phyloP scores from a whole-genome alignment of 2,888 invertebrate species.

The Ophion ventricosus region DNA sequence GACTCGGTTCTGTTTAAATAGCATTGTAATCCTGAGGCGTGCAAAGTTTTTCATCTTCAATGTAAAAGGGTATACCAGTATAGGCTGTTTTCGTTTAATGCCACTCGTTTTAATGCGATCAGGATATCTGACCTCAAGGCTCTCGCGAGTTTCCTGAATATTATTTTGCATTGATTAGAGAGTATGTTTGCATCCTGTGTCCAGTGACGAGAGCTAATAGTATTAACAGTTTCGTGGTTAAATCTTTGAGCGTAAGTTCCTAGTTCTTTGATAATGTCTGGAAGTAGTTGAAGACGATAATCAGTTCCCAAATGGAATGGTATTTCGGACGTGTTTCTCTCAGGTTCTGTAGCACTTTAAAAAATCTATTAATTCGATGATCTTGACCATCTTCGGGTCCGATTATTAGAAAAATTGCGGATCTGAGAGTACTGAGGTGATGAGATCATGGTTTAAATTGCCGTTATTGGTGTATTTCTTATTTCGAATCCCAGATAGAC shows the following conservation, averaged over 20 bases:
- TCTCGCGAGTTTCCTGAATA: background rate
- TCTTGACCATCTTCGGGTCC: constrained; percentile 53
- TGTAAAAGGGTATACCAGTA: constrained; percentile 14
- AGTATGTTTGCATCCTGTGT: constrained; percentile 14
- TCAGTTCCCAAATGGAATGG: constrained; percentile 10
- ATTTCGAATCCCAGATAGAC: too few relatives aligned
- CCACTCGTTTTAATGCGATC: constrained; percentile 33
- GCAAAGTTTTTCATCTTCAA: constrained; percentile 15
- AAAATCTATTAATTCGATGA: constrained; percentile 10
- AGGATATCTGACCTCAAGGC: constrained; percentile 9
- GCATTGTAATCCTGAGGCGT: constrained; percentile 9
- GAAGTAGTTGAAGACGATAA: background rate
- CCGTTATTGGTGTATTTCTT: constrained; percentile 54
- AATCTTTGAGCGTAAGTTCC: background rate
- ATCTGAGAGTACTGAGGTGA: constrained; percentile 13
- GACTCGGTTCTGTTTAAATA: background rate
- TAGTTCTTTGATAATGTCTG: background rate
- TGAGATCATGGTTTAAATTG: constrained; percentile 37
- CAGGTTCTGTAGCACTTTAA: background rate
- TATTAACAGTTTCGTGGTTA: constrained; percentile 15
- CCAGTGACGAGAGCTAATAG: constrained; percentile 10
- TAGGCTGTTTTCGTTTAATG: constrained; percentile 23
- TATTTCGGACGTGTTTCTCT: background rate
- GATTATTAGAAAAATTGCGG: background rate
- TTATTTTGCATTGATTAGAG: constrained; percentile 3